Evolutionary conservation across 2,113 vertebrate genomes (phyloP).

Genomic region (Microtus richardsoni): DNA sequence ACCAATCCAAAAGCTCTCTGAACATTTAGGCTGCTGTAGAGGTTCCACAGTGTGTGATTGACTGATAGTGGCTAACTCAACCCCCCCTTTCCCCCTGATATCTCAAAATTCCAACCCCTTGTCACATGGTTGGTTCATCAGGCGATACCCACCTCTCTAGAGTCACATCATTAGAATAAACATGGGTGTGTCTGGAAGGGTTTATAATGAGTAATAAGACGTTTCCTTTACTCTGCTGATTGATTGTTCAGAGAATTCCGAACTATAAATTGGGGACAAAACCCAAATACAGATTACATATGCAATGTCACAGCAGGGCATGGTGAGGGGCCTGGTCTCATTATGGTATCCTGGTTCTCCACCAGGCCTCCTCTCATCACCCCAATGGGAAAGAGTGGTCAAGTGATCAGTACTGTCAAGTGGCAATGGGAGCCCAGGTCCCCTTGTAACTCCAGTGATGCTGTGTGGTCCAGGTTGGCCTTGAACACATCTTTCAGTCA

Average conservation of each 20-base stretch:
- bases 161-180: not conserved
- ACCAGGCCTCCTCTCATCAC: not conserved
- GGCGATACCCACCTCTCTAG: not conserved
- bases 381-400: not conserved
- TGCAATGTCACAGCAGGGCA: not conserved
- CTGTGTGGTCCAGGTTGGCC: not conserved
- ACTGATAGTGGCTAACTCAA: not conserved
- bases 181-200: not conserved
- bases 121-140: not conserved
- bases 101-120: not conserved
- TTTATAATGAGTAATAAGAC: not conserved
- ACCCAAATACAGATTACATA: not conserved
- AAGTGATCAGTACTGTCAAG: not conserved
- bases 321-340: not conserved
- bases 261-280: not conserved
- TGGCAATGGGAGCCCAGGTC: not conserved
- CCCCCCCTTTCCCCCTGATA: not conserved
- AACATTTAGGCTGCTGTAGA: not conserved
- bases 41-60: not conserved
- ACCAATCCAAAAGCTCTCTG: not conserved
- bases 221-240: not conserved
- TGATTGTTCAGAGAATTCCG: not conserved
- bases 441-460: not conserved
- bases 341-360: not conserved
- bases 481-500: not conserved